Conservation (phyloP, 2,888 invertebrate species). For the Seira musarum region DNA sequence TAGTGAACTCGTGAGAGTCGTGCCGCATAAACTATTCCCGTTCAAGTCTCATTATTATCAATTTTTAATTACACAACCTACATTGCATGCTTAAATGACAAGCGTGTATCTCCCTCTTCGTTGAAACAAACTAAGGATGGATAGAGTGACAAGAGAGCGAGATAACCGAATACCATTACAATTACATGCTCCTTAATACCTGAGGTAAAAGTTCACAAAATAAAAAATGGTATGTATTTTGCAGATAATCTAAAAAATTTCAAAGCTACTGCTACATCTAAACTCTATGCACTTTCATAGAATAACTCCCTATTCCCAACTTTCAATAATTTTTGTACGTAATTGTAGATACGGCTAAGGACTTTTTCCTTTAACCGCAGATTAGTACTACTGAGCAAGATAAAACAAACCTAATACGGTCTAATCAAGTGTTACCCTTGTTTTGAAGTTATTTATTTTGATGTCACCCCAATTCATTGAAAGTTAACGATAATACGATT, state of each 20-base stretch:
- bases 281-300: neutral
- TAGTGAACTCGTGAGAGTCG: neutral
- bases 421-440: neutral
- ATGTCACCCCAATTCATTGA: neutral
- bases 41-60: constrained; percentile 22
- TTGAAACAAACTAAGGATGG: neutral
- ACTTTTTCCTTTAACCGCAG: neutral
- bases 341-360: neutral
- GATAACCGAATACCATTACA: too few relatives aligned
- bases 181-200: too few relatives aligned
- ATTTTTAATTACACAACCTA: constrained; percentile 27
- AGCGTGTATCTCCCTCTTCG: neutral
- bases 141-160: neutral
- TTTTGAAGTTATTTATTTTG: neutral
- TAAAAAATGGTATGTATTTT: neutral
- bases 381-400: neutral
- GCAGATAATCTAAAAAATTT: neutral
- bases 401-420: too few relatives aligned
- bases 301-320: neutral
- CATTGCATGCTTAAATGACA: neutral
- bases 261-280: neutral
- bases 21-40: neutral
- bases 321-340: neutral
- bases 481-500: too few relatives aligned
- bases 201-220: neutral